Evolutionary conservation across 2,113 vertebrate genomes (phyloP).

Genomic region (Colistium nudipinnis): DNA sequence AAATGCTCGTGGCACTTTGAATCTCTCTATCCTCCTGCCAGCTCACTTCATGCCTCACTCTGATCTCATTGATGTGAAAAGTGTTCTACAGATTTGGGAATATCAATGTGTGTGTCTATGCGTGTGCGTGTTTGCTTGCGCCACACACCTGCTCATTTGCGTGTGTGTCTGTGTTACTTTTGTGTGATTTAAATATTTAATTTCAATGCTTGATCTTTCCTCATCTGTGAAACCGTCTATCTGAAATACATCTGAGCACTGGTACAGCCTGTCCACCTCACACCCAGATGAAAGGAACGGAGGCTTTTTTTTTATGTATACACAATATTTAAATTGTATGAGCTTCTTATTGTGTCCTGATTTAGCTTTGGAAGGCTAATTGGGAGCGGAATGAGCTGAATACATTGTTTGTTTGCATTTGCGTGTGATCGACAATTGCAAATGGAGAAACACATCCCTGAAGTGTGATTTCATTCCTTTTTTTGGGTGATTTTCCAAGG

Average conservation of each 20-base stretch:
- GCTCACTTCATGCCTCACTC: constrained; percentile 71
- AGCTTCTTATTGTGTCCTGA: constrained; percentile 61
- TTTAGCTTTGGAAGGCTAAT: constrained; percentile 65
- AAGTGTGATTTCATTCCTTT: constrained; percentile 8
- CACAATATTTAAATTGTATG: constrained; percentile 74
- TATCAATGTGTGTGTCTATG: constrained; percentile 55
- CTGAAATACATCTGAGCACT: constrained; percentile 58
- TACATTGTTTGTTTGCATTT: constrained; percentile 27
- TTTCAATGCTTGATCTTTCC: constrained; percentile 52
- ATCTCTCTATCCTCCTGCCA: constrained; percentile 65
- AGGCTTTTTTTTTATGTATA: constrained; percentile 52
- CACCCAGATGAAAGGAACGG: constrained; percentile 65
- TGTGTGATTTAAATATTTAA: constrained; percentile 40
- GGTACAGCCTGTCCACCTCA: constrained; percentile 50
- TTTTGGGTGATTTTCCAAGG: background rate
- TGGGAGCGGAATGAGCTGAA: constrained; percentile 55
- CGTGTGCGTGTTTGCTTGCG: constrained; percentile 22
- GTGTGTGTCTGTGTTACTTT: constrained; percentile 11
- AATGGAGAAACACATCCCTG: background rate
- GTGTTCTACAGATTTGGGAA: constrained; percentile 49
- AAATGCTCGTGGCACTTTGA: constrained; percentile 56
- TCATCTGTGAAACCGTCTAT: constrained; percentile 47
- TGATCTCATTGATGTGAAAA: constrained; percentile 74
- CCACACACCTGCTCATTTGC: constrained; percentile 67
- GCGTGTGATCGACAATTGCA: constrained; percentile 4